phyloP scores from a whole-genome alignment of 2,113 vertebrate species.

The Tylochromis polylepis region DNA sequence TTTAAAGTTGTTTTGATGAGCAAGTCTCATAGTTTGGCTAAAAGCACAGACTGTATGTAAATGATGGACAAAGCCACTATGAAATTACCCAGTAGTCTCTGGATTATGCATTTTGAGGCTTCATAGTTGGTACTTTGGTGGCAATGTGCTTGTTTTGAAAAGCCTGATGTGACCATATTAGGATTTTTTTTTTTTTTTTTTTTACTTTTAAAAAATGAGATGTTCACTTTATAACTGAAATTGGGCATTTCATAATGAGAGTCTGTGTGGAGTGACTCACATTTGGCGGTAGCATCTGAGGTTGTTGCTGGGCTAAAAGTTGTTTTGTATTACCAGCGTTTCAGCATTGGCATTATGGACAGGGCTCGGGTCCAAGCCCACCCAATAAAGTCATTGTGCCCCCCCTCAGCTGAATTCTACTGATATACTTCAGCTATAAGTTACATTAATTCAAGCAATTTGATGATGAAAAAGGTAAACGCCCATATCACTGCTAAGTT shows the following conservation, averaged over 20 bases:
- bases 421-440: not conserved
- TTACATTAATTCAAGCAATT: not conserved
- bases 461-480: not conserved
- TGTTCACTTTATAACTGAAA: not conserved
- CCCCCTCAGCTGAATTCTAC: not conserved
- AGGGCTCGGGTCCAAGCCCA: no score
- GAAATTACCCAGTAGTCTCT: not conserved
- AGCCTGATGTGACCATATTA: not conserved
- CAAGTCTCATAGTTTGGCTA: not conserved
- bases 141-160: not conserved
- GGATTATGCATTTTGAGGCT: not conserved
- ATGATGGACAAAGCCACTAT: rapidly evolving
- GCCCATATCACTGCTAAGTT: rapidly evolving
- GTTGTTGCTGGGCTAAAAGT: not conserved
- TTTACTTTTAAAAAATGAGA: rapidly evolving
- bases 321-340: not conserved
- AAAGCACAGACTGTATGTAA: not conserved
- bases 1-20: not conserved
- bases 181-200: not conserved
- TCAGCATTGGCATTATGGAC: not conserved
- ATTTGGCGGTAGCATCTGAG: not conserved
- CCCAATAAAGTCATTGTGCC: rapidly evolving
- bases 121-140: not conserved
- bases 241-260: not conserved
- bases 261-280: not conserved